Evolutionary conservation across 2,797 vertebrate species (phyloP), one percentile per base, ranked within the genome.

Genomic region (Onychomys torridus): DNA sequence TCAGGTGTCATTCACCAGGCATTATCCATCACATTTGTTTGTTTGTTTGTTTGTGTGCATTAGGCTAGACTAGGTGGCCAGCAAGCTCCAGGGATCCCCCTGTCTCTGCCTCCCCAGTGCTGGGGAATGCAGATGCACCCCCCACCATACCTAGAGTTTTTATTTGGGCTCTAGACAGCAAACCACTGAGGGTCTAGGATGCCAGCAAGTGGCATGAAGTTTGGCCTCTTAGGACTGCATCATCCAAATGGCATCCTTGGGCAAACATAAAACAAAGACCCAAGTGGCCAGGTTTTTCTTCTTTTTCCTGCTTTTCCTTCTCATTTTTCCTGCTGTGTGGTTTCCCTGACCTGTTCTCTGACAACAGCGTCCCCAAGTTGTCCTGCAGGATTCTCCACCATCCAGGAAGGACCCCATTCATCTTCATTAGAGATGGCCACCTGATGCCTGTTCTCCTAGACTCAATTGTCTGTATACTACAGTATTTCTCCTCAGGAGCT

Each of bases 401-500:
- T 81, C 77, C 27, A 10, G 37, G 19, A 40, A 57, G 63, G 37
- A 32, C 17, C 23, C 89, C 21, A 0, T 55, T 49, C 27, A 52
- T 29, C 34, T 16, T 69, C 52, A 34, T 49, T 40, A 21, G 78
- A 75, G 23, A 37, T n/a, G 29, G 32, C 79, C 23, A 13, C 2
- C 5, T 0, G 0, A 14, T 17, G 23, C 40, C 75, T 27, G 0
- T 27, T 59, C 14, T 78, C n/a, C 57, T 13, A 12, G 71, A 29
- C 37, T 78, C 78, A 32, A 46, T 57, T 21, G 37, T 8, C 57
- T 1, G 4, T 23, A 11, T 6, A 4, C 52, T 25, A 25, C 23
- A 29, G 2, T 43, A 49, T 29, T 69, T 81, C 79, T 81, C 37
- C 96, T 69, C 27, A 32, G 78, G 23, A 46, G 29, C 17, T 76